Evolutionary conservation across 2,888 invertebrate species (phyloP), one percentile per base, ranked within the genome.

Genomic region (Drosophila mulleri): DNA sequence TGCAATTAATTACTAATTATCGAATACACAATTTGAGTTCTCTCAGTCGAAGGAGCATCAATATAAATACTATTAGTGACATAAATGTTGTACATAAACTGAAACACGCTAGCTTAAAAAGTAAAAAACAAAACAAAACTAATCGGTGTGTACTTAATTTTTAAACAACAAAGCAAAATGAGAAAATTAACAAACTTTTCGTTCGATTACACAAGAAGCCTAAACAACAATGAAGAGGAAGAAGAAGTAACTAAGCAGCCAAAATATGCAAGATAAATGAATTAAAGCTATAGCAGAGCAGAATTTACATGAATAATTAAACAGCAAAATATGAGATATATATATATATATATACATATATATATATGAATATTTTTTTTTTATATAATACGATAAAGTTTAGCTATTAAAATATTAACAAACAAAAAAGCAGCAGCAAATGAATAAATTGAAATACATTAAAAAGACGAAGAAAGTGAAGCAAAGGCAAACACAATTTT

Each of bases 61-160:
- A 59, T 44, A 54, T 56, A 74, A 69, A 69, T 70, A 80, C 82
- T 89, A 83, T 77, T 83, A 83, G 89, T 75, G 76, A 88, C 72
- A 78, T 83, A 85, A 82, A 78, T 81, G 87, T 81, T 89, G 90
- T 90, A 87, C 78, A 90, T 91, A 83, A 82, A 60, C 60, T 35
- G 66, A 74, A 70, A 32, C 2, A 74, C 18, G 74, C 68, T 80
- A 80, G 82, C 88, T 82, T 88, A 82, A 77, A 70, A 77, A 68
- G 7, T 6, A 26, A 26, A 26, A 7, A 7, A 26, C 1, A 26
- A 29, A 29, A 7, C 5, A n/a, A n/a, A n/a, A 57, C 57, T 69
- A 56, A 56, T 62, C 32, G 9, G 45, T 62, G 67, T 68, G 76
- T 80, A 75, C 69, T 83, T 80, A 75, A 80, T 75, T 87, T 76